Percentiles rank a stretch among this genome's conserved stretches.
phyloP scores from a whole-genome alignment of 2,797 vertebrate species.

The Esox lucius region DNA sequence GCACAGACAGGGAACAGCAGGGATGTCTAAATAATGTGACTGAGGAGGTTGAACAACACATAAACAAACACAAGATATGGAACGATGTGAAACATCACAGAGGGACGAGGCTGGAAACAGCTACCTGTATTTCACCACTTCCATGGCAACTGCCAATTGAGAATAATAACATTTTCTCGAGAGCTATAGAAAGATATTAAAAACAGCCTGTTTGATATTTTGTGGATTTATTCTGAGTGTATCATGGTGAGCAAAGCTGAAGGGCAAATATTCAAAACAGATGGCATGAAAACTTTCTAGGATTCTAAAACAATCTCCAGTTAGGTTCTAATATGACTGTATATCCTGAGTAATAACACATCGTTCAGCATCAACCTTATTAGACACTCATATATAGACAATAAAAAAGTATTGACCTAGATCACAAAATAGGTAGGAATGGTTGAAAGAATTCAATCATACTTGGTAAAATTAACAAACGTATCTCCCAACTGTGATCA shows the following conservation, averaged over 20 bases:
- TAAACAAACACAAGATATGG: slow-evolving; percentile 37
- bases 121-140: not conserved
- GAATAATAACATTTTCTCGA: slow-evolving; percentile 22
- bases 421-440: not conserved
- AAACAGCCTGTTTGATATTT: slow-evolving; percentile 27
- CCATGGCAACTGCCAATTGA: not conserved
- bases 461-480: not conserved
- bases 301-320: not conserved
- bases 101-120: not conserved
- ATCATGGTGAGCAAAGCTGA: slow-evolving; percentile 8
- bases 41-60: slow-evolving; percentile 15
- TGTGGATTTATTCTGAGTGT: slow-evolving; percentile 24
- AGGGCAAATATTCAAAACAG: slow-evolving; percentile 3
- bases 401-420: not conserved
- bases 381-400: not conserved
- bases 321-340: not conserved
- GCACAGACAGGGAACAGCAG: slow-evolving; percentile 17
- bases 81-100: slow-evolving; percentile 37
- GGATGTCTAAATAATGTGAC: slow-evolving; percentile 12
- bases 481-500: not conserved
- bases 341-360: not conserved
- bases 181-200: slow-evolving; percentile 30
- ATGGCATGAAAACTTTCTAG: not conserved
- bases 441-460: not conserved
- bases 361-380: not conserved